Conservation (phyloP, 2,888 invertebrate genomes). For the Chamaedrilus cognettii region DNA sequence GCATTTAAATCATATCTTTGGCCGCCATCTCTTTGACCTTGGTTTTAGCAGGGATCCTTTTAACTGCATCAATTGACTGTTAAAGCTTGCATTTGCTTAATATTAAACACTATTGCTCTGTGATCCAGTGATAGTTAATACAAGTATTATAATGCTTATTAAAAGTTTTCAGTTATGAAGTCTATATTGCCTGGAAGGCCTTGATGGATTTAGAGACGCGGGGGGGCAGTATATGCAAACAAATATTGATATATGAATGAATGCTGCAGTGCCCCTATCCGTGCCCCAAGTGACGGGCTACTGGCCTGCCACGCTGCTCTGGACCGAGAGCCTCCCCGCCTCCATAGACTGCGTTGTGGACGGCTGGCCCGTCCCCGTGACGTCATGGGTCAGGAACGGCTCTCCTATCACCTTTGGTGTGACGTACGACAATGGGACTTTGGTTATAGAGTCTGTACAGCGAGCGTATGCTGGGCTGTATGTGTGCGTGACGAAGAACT, state of each 20-base stretch:
- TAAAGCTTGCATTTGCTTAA: no score
- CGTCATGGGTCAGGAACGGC: conserved; percentile 42
- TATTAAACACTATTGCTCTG: no score
- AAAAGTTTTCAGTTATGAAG: no score
- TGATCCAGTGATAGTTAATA: no score
- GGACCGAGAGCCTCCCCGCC: conserved; percentile 37
- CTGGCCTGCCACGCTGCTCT: conserved; percentile 36
- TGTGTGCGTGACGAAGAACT: conserved; percentile 45
- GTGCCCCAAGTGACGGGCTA: conserved; percentile 29
- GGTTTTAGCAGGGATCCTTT: no score
- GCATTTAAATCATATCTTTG: no score
- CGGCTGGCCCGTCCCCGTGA: conserved; percentile 43
- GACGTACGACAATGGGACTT: conserved; percentile 41
- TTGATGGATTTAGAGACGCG: no score
- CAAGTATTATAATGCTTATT: no score
- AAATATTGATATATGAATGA: background rate
- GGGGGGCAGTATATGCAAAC: no score
- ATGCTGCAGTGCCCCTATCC: conserved; percentile 1
- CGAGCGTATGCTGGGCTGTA: conserved; percentile 43
- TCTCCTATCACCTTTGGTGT: conserved; percentile 31
- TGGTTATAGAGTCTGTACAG: conserved; percentile 37
- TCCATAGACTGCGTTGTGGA: conserved; percentile 43
- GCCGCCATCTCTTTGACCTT: no score
- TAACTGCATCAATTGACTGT: no score
- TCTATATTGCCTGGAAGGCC: no score